Conservation (phyloP, 2,113 vertebrate genomes). For the Microcebus tavaratra region DNA sequence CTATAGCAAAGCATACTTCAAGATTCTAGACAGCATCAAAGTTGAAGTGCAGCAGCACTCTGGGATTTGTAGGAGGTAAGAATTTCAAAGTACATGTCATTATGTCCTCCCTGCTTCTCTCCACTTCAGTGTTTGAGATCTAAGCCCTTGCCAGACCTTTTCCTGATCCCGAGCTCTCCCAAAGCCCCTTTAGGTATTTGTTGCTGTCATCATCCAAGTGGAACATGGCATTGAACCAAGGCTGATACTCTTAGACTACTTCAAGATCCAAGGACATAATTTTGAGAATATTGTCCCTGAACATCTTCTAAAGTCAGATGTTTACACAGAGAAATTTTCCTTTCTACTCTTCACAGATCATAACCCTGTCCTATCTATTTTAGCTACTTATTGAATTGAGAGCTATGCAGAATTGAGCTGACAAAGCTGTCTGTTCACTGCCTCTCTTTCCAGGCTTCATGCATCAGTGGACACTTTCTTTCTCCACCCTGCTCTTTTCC, state of each 20-base stretch:
- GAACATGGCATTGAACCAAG: not conserved
- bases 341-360: not conserved
- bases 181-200: not conserved
- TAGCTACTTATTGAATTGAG: not conserved
- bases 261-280: not conserved
- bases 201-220: not conserved
- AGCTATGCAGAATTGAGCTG: not conserved
- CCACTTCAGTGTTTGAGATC: not conserved
- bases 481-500: not conserved
- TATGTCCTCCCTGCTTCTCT: not conserved
- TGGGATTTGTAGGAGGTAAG: not conserved
- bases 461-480: not conserved
- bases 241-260: not conserved
- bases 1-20: not conserved
- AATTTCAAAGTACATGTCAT: not conserved
- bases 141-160: not conserved
- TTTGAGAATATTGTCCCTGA: not conserved
- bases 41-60: not conserved
- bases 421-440: not conserved
- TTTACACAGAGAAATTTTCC: not conserved
- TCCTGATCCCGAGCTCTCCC: not conserved
- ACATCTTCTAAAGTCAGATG: not conserved
- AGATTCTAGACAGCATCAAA: not conserved
- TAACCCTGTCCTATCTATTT: not conserved
- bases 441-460: not conserved